Conservation (phyloP, 1,140 invertebrate genomes). For the Hormaphis cornu region DNA sequence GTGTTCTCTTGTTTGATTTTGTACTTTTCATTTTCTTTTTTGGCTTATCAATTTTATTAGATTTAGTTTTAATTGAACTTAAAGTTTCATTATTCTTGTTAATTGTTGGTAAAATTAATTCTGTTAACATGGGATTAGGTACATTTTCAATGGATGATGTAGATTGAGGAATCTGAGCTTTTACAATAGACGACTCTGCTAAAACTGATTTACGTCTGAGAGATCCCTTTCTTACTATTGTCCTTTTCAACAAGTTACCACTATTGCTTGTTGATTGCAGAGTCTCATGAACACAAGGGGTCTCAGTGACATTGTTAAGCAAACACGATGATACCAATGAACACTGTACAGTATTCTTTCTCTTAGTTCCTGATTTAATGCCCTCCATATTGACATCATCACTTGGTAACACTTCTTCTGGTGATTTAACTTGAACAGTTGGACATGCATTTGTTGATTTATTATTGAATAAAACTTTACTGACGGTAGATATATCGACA, state of each 20-base stretch:
- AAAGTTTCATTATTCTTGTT: not conserved
- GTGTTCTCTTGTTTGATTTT: not conserved
- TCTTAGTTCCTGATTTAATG: not conserved
- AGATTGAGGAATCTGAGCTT: too few relatives aligned
- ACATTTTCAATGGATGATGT: too few relatives aligned
- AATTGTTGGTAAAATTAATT: not conserved
- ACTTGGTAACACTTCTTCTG: not conserved
- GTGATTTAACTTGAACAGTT: not conserved
- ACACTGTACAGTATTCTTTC: not conserved
- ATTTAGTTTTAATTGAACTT: not conserved
- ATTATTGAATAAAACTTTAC: not conserved
- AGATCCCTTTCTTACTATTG: too few relatives aligned
- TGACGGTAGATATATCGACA: not conserved
- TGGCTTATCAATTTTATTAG: not conserved
- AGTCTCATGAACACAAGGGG: not conserved
- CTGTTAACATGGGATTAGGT: not conserved
- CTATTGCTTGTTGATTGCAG: too few relatives aligned
- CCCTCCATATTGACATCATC: not conserved
- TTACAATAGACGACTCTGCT: too few relatives aligned
- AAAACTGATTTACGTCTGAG: not conserved
- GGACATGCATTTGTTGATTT: not conserved
- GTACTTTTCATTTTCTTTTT: not conserved
- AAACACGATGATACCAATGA: not conserved
- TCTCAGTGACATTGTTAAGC: not conserved
- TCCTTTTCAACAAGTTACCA: not conserved